Evolutionary conservation across 1,140 invertebrate species (phyloP).

Genomic region (Phthorimaea operculella): DNA sequence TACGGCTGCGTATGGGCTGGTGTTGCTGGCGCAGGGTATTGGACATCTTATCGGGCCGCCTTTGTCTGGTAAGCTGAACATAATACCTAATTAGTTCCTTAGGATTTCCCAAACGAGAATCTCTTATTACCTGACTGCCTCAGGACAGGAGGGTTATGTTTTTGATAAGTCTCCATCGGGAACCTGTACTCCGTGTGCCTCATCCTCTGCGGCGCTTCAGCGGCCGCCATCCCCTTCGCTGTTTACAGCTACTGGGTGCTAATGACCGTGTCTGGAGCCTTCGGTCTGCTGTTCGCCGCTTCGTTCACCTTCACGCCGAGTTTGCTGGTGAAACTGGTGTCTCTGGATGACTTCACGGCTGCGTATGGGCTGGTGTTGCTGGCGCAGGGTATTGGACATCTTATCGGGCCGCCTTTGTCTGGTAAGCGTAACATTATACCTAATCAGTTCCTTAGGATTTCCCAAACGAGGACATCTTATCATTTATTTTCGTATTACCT

Average conservation of each 20-base stretch:
- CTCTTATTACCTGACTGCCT: too few relatives aligned
- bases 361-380: slow-evolving; percentile 89
- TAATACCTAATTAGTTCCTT: too few relatives aligned
- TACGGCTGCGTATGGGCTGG: slow-evolving; percentile 89
- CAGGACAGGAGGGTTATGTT: too few relatives aligned
- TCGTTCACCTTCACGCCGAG: slow-evolving; percentile 89
- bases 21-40: slow-evolving; percentile 86
- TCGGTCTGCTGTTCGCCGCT: slow-evolving; percentile 87
- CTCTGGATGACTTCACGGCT: slow-evolving; percentile 81
- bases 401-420: slow-evolving; percentile 72
- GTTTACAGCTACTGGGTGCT: slow-evolving; percentile 70
- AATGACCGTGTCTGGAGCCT: slow-evolving; percentile 71
- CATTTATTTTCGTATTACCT: too few relatives aligned
- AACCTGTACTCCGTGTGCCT: slow-evolving; percentile 83
- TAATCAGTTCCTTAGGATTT: too few relatives aligned
- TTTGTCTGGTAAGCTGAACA: slow-evolving; percentile 62
- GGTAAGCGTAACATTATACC: slow-evolving; percentile 46
- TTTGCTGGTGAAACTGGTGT: slow-evolving; percentile 82
- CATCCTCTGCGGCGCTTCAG: slow-evolving; percentile 78
- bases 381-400: slow-evolving; percentile 82
- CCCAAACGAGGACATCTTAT: too few relatives aligned
- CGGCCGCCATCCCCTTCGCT: slow-evolving; percentile 74
- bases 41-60: slow-evolving; percentile 74
- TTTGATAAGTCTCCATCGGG: too few relatives aligned
- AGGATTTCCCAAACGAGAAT: too few relatives aligned